phyloP scores from a whole-genome alignment of 2,797 vertebrate species.

The Hydrolagus colliei region DNA sequence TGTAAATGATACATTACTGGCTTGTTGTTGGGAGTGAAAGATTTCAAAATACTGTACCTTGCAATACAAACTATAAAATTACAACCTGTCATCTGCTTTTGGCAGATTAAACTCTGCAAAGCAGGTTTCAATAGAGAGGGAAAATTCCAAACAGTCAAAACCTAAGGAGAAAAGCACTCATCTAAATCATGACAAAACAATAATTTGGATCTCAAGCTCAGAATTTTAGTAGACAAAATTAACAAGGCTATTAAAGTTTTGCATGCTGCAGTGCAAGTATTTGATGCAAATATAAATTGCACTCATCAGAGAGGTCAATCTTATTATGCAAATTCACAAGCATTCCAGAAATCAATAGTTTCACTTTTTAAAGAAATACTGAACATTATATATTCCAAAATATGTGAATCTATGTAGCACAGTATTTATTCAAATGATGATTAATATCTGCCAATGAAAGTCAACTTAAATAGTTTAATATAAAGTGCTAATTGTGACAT shows the following conservation, averaged over 20 bases:
- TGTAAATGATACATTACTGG: constrained; percentile 14
- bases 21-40: constrained; percentile 22
- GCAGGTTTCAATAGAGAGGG: constrained; percentile 21
- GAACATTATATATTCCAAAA: not conserved
- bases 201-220: constrained; percentile 24
- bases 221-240: constrained; percentile 23
- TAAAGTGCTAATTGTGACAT: not conserved
- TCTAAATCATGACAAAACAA: constrained; percentile 22
- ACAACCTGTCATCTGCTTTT: constrained; percentile 31
- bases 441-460: not conserved
- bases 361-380: constrained; percentile 9
- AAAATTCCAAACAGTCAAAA: constrained; percentile 27
- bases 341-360: constrained; percentile 8
- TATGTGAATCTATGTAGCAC: not conserved
- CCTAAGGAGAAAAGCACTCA: constrained; percentile 22
- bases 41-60: constrained; percentile 26
- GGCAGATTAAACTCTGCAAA: constrained; percentile 24
- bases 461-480: constrained; percentile 13
- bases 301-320: constrained; percentile 28
- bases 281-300: constrained; percentile 15
- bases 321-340: constrained; percentile 12
- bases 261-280: constrained; percentile 1
- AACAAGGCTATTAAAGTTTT: constrained; percentile 16
- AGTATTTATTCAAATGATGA: not conserved
- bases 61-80: constrained; percentile 29